phyloP scores from a whole-genome alignment of 2,797 vertebrate genomes.

The Serranus cabrilla region DNA sequence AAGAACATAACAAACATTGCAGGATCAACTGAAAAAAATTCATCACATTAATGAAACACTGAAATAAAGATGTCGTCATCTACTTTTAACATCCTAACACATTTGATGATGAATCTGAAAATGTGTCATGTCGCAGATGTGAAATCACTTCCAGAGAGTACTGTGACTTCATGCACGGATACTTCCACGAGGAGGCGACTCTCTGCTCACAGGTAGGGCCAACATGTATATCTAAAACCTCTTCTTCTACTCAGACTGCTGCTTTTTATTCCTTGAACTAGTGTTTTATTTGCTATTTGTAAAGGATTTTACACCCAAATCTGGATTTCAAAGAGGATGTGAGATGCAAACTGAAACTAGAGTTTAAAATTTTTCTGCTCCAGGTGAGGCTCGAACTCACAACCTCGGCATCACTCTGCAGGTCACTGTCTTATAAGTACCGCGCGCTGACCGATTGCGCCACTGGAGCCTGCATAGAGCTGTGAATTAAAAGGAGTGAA shows the following conservation, averaged over 20 bases:
- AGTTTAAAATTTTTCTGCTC: constrained; percentile 21
- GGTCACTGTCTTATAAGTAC: constrained; percentile 62
- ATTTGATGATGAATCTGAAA: not conserved
- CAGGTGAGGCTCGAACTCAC: constrained; percentile 70
- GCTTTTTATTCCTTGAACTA: not conserved
- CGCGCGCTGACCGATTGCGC: constrained; percentile 57
- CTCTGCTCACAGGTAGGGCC: constrained; percentile 94
- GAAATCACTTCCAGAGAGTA: constrained; percentile 99
- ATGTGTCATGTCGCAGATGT: constrained; percentile 85
- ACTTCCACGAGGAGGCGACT: constrained; percentile 97
- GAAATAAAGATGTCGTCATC: not conserved
- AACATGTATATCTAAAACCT: not conserved
- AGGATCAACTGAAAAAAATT: not conserved
- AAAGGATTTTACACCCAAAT: not conserved
- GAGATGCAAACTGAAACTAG: too few species aligned
- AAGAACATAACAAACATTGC: too few species aligned
- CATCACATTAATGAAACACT: not conserved
- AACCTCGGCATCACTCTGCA: constrained; percentile 56
- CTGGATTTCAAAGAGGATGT: not conserved
- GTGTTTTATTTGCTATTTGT: not conserved
- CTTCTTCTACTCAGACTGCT: not conserved
- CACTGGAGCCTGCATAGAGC: not conserved
- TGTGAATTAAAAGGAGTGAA: not conserved
- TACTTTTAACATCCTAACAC: not conserved
- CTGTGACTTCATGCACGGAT: constrained; percentile 97